phyloP scores from a whole-genome alignment of 2,888 invertebrate species.

The Allygus modestus region DNA sequence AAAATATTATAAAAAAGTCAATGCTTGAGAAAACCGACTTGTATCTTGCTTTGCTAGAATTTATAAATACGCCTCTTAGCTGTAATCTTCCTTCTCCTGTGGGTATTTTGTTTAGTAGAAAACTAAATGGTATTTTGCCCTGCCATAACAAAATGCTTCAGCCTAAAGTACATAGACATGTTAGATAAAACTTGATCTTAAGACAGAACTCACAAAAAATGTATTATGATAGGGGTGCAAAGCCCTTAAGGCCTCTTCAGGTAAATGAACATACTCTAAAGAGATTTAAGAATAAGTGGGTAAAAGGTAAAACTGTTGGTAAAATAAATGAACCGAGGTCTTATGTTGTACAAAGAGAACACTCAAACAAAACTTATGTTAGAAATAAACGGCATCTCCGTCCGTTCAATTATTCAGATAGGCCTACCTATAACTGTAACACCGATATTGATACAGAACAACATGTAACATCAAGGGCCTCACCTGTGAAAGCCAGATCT shows the following conservation, averaged over 20 bases:
- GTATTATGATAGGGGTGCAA: neutral
- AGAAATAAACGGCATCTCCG: neutral
- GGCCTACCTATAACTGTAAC: neutral
- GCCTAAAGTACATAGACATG: neutral
- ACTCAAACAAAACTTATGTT: neutral
- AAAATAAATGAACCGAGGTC: neutral
- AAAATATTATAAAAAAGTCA: constrained; percentile 8
- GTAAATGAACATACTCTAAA: neutral
- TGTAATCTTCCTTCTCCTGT: neutral
- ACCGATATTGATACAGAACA: neutral
- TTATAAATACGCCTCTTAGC: neutral
- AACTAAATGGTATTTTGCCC: neutral
- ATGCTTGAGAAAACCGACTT: constrained; percentile 23
- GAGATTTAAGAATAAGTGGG: neutral
- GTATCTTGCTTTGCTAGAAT: constrained; percentile 33
- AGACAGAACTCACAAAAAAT: neutral
- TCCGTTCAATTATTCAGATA: neutral
- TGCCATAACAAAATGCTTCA: neutral
- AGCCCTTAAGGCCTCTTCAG: neutral
- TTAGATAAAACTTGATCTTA: neutral
- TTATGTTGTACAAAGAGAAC: neutral
- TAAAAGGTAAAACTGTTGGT: neutral
- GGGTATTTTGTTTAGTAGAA: constrained; percentile 5
- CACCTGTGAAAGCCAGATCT: neutral
- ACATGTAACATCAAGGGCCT: neutral